Conservation (phyloP, 2,113 vertebrate genomes). For the Heterotilapia buettikoferi region DNA sequence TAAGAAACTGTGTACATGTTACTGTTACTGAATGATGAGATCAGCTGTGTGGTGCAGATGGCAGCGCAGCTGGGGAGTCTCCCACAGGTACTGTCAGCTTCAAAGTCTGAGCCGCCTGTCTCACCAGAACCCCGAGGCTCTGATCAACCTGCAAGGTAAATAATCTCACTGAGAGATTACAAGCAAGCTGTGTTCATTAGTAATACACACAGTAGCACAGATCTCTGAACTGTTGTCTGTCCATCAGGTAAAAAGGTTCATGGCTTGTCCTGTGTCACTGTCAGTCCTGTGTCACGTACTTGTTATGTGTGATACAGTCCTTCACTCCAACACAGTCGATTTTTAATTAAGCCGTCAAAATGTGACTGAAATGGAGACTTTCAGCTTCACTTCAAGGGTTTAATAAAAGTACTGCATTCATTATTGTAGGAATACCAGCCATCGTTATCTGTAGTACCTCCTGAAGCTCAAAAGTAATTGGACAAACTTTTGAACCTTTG, state of each 20-base stretch:
- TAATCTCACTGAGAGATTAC: neutral
- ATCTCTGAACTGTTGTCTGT: neutral
- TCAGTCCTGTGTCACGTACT: neutral
- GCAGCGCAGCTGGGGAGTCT: slow-evolving; percentile 93
- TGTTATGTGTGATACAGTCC: neutral
- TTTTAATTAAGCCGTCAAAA: neutral
- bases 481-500: neutral
- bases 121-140: slow-evolving; percentile 80
- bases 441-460: neutral
- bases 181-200: neutral
- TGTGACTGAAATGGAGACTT: neutral
- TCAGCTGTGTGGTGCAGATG: slow-evolving; percentile 73
- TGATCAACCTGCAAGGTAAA: slow-evolving; percentile 83
- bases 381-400: neutral
- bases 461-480: neutral
- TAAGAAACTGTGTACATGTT: neutral
- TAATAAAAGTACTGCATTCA: neutral
- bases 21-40: neutral
- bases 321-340: neutral
- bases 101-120: slow-evolving; percentile 88
- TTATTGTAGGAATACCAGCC: neutral
- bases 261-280: neutral
- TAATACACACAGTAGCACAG: neutral
- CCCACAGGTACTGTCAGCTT: slow-evolving; percentile 87
- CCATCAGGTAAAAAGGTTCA: neutral